Evolutionary conservation across 1,140 invertebrate species (phyloP).

Genomic region (Aphelinus atriplicis): DNA sequence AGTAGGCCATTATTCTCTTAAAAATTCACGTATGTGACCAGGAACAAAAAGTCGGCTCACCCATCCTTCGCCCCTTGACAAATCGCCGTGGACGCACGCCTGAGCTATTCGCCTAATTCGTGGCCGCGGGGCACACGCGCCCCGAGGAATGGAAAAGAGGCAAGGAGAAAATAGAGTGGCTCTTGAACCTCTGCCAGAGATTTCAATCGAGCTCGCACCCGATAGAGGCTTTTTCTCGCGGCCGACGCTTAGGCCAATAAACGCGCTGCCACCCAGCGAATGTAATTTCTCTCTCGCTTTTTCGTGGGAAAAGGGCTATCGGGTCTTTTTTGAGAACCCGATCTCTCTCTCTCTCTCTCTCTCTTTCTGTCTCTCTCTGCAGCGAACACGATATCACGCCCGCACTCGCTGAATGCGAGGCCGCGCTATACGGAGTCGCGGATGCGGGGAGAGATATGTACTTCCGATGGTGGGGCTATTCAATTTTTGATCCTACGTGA

Average conservation of each 20-base stretch:
- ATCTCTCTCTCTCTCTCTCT: background rate
- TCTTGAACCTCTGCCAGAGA: constrained; percentile 56
- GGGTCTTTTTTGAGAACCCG: background rate
- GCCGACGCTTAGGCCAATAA: constrained; percentile 48
- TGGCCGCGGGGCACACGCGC: background rate
- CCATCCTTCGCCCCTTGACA: constrained; percentile 1
- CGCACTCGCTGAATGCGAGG: no score
- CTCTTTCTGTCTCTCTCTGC: background rate
- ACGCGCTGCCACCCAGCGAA: constrained; percentile 4
- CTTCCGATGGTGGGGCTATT: no score
- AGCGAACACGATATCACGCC: background rate
- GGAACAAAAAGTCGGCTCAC: background rate
- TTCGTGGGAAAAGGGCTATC: background rate
- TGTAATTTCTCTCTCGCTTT: constrained; percentile 1
- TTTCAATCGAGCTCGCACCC: constrained; percentile 55
- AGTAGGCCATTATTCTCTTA: constrained; percentile 9
- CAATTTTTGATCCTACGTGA: no score
- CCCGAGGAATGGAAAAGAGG: no score
- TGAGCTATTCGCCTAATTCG: constrained; percentile 20
- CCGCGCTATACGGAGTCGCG: no score
- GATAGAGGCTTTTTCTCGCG: constrained; percentile 46
- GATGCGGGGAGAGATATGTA: no score
- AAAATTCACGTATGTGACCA: constrained; percentile 14
- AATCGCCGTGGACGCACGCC: background rate
- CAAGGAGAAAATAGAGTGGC: background rate